Conservation (phyloP, 1,140 invertebrate genomes). For the Cherax destructor region DNA sequence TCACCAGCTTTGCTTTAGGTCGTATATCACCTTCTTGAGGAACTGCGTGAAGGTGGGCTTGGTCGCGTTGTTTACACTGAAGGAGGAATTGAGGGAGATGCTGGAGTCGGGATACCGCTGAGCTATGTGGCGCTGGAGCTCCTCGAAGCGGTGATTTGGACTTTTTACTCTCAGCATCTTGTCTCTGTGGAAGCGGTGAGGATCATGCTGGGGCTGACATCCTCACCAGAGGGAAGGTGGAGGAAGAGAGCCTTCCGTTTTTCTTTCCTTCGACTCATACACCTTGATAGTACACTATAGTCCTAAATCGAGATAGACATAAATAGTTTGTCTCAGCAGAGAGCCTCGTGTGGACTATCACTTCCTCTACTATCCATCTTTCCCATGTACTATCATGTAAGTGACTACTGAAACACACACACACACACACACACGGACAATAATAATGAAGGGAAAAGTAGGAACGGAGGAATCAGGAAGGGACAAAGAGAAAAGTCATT, state of each 20-base stretch:
- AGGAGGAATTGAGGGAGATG: neutral
- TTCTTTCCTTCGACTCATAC: no score
- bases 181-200: neutral
- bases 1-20: slow-evolving; percentile 11
- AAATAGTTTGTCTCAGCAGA: no score
- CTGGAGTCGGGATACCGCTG: neutral
- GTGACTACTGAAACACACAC: neutral
- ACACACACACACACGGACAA: neutral
- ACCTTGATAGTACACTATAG: no score
- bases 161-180: slow-evolving; percentile 15
- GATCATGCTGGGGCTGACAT: neutral
- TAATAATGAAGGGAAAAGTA: no score
- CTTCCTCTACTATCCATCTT: no score
- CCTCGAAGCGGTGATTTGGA: neutral
- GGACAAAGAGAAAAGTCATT: no score
- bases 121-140: neutral
- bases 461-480: no score
- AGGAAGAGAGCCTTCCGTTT: no score
- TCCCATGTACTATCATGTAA: no score
- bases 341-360: no score
- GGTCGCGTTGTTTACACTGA: neutral
- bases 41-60: slow-evolving; percentile 50
- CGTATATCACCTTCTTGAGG: slow-evolving; percentile 14
- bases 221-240: no score
- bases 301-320: no score